Evolutionary conservation across 2,888 invertebrate genomes (phyloP).

Genomic region (Drosophila anomelani): DNA sequence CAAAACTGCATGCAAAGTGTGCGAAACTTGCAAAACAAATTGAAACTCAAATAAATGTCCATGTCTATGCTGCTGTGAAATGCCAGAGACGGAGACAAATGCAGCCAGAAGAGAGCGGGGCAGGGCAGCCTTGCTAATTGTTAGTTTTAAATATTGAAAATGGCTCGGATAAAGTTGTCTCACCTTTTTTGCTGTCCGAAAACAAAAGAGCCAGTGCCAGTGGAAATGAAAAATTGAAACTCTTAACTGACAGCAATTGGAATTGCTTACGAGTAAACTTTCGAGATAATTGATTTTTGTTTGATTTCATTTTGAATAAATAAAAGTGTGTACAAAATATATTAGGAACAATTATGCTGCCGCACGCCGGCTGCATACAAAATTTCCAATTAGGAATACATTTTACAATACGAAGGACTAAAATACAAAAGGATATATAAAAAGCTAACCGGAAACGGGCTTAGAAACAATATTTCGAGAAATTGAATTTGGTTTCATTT

Average conservation of each 20-base stretch:
- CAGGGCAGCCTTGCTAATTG: constrained; percentile 37
- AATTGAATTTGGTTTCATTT: not conserved
- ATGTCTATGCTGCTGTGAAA: constrained; percentile 43
- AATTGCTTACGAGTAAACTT: constrained; percentile 23
- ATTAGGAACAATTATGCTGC: constrained; percentile 11
- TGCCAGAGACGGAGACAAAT: not conserved
- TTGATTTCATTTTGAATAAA: constrained; percentile 26
- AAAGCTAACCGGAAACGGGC: not conserved
- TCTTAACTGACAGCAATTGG: constrained; percentile 17
- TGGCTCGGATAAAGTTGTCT: constrained; percentile 38
- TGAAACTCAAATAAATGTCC: constrained; percentile 67
- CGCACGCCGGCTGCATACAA: not conserved
- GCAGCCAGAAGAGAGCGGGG: too few species aligned
- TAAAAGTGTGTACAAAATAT: constrained; percentile 12
- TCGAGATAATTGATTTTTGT: constrained; percentile 34
- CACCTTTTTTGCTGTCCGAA: constrained; percentile 28
- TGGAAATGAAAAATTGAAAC: constrained; percentile 19
- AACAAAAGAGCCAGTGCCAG: not conserved
- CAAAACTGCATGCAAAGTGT: constrained; percentile 57
- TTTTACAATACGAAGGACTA: not conserved
- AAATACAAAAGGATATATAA: not conserved
- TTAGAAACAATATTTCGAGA: not conserved
- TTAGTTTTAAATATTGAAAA: constrained; percentile 54
- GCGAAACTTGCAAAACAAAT: constrained; percentile 54
- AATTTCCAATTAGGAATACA: not conserved